phyloP scores from a whole-genome alignment of 1,140 invertebrate species.

The Euglossa dilemma region DNA sequence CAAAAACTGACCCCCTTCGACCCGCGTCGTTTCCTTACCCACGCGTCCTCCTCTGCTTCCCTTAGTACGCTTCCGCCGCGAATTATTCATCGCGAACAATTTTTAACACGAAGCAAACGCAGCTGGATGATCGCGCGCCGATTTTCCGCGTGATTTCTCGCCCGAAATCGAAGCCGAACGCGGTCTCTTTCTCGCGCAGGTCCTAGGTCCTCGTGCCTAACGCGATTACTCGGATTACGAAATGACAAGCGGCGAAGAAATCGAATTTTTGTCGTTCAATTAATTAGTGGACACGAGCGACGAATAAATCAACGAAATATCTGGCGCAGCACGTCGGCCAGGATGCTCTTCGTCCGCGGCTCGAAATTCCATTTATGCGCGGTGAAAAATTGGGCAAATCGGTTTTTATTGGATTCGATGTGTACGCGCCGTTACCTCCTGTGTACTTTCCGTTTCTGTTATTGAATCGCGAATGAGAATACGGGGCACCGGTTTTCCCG shows the following conservation, averaged over 20 bases:
- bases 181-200: too few species aligned
- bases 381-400: constrained; percentile 42
- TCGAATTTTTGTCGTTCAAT: constrained; percentile 29
- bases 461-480: constrained; percentile 40
- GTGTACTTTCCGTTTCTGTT: constrained; percentile 37
- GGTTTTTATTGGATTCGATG: constrained; percentile 36
- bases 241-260: neutral
- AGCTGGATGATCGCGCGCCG: too few species aligned
- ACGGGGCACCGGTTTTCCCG: neutral
- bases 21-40: constrained; percentile 1
- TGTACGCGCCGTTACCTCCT: constrained; percentile 15
- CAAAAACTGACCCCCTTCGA: constrained; percentile 72
- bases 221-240: neutral
- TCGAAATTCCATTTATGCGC: constrained; percentile 17
- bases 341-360: neutral
- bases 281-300: neutral
- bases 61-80: neutral
- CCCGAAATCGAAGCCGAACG: too few species aligned
- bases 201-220: neutral
- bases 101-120: too few species aligned
- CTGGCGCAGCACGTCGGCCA: neutral
- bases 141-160: constrained; percentile 1
- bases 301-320: neutral
- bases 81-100: constrained; percentile 6
- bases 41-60: neutral